A percentile compares a stretch with the other conserved stretches of the same genome.
phyloP scores from a whole-genome alignment of 2,888 invertebrate genomes.

The Seira musarum region DNA sequence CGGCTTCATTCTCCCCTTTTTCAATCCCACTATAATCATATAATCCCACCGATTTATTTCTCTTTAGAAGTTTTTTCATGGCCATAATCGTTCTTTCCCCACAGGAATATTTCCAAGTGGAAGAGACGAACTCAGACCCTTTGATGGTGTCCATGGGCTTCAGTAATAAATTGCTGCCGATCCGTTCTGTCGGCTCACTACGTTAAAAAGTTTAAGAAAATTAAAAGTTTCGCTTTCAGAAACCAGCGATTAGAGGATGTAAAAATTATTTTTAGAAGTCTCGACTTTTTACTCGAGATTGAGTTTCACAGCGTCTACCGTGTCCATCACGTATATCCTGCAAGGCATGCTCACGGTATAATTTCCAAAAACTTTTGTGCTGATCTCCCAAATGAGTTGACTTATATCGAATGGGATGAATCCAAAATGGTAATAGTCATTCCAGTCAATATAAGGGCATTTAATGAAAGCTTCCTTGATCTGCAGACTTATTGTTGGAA shows the following conservation, averaged over 20 bases:
- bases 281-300: conserved; percentile 14
- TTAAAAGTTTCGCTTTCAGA: too few relatives aligned
- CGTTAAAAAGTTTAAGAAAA: background rate
- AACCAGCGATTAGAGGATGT: background rate
- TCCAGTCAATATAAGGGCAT: conserved; percentile 39
- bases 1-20: background rate
- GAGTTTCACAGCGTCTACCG: conserved; percentile 13
- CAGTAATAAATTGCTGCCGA: background rate
- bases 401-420: conserved; percentile 22
- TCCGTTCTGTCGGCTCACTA: background rate
- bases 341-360: conserved; percentile 18
- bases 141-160: conserved; percentile 16
- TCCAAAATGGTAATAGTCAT: conserved; percentile 15
- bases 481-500: conserved; percentile 12
- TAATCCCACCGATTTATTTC: conserved; percentile 22
- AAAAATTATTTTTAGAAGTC: background rate
- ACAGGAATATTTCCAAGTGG: conserved; percentile 38
- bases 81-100: conserved; percentile 14
- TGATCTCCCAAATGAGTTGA: conserved; percentile 40
- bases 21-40: background rate
- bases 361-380: conserved; percentile 32
- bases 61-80: conserved; percentile 9
- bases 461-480: conserved; percentile 40
- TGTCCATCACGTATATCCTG: conserved; percentile 22
- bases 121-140: conserved; percentile 35